Conservation (phyloP, 92 coral and sea anemone genomes). For the Palythoa caribaeorum region DNA sequence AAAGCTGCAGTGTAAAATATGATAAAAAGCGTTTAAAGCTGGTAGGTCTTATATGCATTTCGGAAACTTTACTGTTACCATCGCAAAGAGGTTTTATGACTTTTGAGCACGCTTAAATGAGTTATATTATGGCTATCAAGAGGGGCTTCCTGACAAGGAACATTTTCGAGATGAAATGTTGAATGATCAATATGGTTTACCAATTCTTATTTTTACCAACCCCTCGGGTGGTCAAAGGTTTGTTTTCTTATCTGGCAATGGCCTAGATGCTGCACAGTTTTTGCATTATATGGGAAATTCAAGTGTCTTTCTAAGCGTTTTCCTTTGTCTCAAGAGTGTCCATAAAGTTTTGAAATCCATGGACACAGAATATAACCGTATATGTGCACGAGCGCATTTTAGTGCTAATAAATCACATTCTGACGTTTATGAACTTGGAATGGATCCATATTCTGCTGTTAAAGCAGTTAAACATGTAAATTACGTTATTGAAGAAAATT, state of each 20-base stretch:
- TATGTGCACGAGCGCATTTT: conserved; percentile 19
- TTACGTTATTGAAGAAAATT: conserved; percentile 4
- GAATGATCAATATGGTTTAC: conserved; percentile 26
- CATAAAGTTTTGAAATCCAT: conserved; percentile 50
- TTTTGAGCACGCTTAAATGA: conserved; percentile 36
- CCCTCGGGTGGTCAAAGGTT: neutral
- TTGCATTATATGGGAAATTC: neutral
- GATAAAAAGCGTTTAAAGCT: conserved; percentile 11
- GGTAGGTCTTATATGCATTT: conserved; percentile 17
- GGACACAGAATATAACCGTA: conserved; percentile 46
- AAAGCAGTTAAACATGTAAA: conserved; percentile 46
- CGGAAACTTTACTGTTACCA: conserved; percentile 38
- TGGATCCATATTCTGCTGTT: conserved; percentile 51
- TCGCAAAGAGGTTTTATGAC: conserved; percentile 45
- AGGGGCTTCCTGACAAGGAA: conserved; percentile 44
- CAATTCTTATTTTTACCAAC: neutral
- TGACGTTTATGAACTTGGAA: neutral
- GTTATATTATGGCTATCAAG: conserved; percentile 31
- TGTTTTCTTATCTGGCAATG: conserved; percentile 8
- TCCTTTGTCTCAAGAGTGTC: conserved; percentile 26
- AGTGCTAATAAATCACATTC: conserved; percentile 46
- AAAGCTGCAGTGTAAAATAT: neutral
- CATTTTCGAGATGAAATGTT: conserved; percentile 52
- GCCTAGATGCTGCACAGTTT: conserved; percentile 13
- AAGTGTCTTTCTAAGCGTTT: conserved; percentile 38